Evolutionary conservation across 2,113 vertebrate species (phyloP).

Genomic region (Oxyura jamaicensis): DNA sequence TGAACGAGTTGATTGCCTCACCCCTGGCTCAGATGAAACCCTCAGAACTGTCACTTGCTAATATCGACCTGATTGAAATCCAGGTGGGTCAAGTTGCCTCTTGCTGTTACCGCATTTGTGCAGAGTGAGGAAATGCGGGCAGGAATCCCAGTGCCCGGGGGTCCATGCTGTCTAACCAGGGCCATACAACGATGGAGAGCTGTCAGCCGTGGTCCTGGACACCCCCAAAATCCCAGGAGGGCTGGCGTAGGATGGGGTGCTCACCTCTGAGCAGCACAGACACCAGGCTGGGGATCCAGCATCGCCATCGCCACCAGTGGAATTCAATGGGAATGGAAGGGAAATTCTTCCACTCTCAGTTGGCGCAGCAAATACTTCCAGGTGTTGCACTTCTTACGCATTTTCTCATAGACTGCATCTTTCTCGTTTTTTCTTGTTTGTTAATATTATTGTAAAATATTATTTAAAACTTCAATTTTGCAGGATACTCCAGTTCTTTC

Average conservation of each 20-base stretch:
- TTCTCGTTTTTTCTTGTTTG: neutral
- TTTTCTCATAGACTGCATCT: neutral
- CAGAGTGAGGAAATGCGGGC: neutral
- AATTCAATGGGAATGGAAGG: neutral
- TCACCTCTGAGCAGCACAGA: neutral
- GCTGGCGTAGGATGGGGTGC: fast-evolving
- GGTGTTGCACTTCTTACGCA: neutral
- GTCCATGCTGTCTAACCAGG: neutral
- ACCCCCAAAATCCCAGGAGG: neutral
- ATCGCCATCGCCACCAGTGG: too few relatives aligned
- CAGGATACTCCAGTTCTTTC: neutral
- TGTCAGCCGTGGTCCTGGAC: neutral
- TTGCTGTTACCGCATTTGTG: neutral
- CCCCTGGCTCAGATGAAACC: neutral
- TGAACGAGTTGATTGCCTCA: too few relatives aligned
- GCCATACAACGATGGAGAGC: neutral
- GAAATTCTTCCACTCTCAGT: neutral
- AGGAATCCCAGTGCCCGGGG: neutral
- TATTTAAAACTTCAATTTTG: neutral
- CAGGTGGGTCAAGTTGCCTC: neutral
- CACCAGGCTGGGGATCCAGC: neutral
- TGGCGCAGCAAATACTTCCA: neutral
- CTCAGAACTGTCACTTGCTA: neutral
- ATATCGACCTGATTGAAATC: too few relatives aligned
- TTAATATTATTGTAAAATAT: neutral